Percentiles rank a stretch among this genome's conserved stretches.
Evolutionary conservation across 2,113 vertebrate genomes (phyloP).

Genomic region (Cheilinus undulatus): DNA sequence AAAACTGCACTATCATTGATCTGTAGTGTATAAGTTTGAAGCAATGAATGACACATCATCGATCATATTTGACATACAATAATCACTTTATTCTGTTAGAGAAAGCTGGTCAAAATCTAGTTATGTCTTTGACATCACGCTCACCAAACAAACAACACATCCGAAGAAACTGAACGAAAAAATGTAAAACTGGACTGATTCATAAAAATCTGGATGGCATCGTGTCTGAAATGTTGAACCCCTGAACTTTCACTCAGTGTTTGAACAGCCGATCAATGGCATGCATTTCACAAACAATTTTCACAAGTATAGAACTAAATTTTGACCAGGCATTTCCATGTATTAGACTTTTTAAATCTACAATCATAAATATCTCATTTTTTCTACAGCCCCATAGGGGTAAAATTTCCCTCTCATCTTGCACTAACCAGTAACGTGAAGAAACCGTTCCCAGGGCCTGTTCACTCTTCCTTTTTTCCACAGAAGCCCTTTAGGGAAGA

Average conservation of each 20-base stretch:
- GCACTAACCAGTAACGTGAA: constrained; percentile 64
- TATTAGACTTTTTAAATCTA: constrained; percentile 64
- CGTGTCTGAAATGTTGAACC: constrained; percentile 19
- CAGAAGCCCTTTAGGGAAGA: constrained; percentile 62
- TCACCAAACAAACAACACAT: constrained; percentile 44
- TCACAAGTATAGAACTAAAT: constrained; percentile 62
- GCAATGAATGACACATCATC: constrained; percentile 19
- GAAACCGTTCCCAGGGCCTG: constrained; percentile 33
- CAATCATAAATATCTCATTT: constrained; percentile 76
- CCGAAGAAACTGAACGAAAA: constrained; percentile 28
- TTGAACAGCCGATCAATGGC: constrained; percentile 38
- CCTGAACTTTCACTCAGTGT: constrained; percentile 6
- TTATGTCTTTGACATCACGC: constrained; percentile 56
- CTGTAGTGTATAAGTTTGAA: not conserved
- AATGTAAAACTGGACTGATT: constrained; percentile 3
- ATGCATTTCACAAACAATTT: constrained; percentile 60
- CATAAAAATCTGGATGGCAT: constrained; percentile 11
- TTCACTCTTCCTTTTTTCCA: constrained; percentile 44
- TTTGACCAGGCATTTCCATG: constrained; percentile 71
- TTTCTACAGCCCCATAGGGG: constrained; percentile 82
- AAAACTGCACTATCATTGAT: too few species aligned
- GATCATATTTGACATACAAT: constrained; percentile 48
- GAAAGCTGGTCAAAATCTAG: constrained; percentile 79
- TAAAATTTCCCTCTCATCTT: constrained; percentile 65
- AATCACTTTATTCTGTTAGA: constrained; percentile 61